Evolutionary conservation across 92 coral and sea anemone species (phyloP), one percentile per base, ranked within the genome.

Genomic region (Phenganax subtilis): DNA sequence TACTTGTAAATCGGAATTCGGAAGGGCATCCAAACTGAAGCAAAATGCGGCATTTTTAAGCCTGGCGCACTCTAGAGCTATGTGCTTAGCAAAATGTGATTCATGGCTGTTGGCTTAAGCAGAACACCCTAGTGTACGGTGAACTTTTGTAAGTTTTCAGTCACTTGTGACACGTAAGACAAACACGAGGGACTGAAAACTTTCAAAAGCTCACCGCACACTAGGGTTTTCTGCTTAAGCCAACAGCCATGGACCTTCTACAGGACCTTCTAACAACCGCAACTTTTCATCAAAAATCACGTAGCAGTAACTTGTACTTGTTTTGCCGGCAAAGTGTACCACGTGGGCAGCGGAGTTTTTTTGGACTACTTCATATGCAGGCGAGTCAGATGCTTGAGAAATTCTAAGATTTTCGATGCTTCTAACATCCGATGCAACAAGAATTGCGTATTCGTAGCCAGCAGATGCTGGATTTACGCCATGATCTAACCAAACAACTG

Each of bases 401-500:
- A 8, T 28, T 44, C 69, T 74, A 52, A 85, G 59, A 27, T 52
- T 62, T 64, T 75, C 86, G 51, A 80, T 71, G 20, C 30, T 27
- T 7, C 58, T 54, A 15, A 67, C 72, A 51, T 78, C 73, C 5
- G 82, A 44, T 29, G 72, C 82, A 15, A 86, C 88, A 3, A 82
- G 63, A 9, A 86, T 81, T 0, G 88, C 71, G 64, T 86, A 86
- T 75, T 86, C 88, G 52, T 86, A 86, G 15, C 15, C 37, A 16
- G 52, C 75, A 29, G 61, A 37, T 0, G 57, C 3, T n/a, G 88
- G 88, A 17, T 86, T 57, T 53, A 65, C 52, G 6, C 73, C 73
- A 63, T 89, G 92, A 51, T 89, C 72, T 16, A 89, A 71, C 92
- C 90, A 87, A 0, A 87, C 90, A 27, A 90, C 82, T 10, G 84